These are phyloP conservation scores for Cheilosia vulpina DNA, from an alignment of 2,888 invertebrate genomes.

Conservation along the genomic window DNA sequence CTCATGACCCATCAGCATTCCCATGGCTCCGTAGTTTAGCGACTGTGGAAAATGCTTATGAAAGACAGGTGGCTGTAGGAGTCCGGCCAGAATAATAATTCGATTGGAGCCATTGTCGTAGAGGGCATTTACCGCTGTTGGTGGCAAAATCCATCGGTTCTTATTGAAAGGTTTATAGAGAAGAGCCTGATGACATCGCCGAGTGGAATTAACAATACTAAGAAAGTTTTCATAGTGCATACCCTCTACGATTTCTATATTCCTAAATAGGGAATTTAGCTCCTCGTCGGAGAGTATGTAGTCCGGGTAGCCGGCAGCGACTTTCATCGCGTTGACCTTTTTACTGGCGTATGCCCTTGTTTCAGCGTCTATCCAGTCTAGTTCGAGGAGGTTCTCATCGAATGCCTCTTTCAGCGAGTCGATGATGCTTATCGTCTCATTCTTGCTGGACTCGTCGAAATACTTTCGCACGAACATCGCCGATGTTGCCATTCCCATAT, in stretches of 20 bases:
- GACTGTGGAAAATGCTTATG: constrained; percentile 90
- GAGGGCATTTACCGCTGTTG: constrained; percentile 95
- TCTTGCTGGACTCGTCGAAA: constrained; percentile 85
- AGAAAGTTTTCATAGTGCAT: constrained; percentile 93
- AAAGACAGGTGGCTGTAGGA: constrained; percentile 88
- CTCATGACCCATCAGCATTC: constrained; percentile 77
- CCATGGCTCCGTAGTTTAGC: constrained; percentile 76
- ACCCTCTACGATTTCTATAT: constrained; percentile 86
- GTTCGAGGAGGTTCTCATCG: constrained; percentile 90
- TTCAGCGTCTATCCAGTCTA: constrained; percentile 96
- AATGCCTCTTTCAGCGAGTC: constrained; percentile 93
- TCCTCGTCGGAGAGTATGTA: constrained; percentile 91
- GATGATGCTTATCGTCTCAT: constrained; percentile 92
- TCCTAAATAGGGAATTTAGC: constrained; percentile 92
- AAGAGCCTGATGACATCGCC: constrained; percentile 89
- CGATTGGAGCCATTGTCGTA: constrained; percentile 89
- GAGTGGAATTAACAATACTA: constrained; percentile 88
- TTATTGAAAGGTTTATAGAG: constrained; percentile 87
- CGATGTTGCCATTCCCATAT: constrained; percentile 90
- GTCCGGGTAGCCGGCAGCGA: constrained; percentile 97
- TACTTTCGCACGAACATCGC: constrained; percentile 85
- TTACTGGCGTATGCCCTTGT: constrained; percentile 91
- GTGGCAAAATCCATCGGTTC: constrained; percentile 92
- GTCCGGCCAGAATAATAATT: constrained; percentile 52
- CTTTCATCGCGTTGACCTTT: constrained; percentile 95